A percentile compares a stretch with the other conserved stretches of the same genome.
Conservation (phyloP, 2,797 vertebrate genomes). For the Anguilla obscura region DNA sequence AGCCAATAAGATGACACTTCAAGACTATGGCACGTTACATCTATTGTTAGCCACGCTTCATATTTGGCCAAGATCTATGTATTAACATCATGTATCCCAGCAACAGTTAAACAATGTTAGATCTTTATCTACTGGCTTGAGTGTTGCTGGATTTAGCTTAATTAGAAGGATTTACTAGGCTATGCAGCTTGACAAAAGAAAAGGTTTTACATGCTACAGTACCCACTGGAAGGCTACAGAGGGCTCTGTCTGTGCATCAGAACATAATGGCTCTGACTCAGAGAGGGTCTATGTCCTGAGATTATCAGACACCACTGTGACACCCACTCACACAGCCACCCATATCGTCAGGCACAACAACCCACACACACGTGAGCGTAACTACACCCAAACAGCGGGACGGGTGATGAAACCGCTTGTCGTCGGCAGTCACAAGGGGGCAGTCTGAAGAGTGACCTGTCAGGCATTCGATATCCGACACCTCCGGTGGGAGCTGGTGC, state of each 20-base stretch:
- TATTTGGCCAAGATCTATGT: slow-evolving; percentile 3
- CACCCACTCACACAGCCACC: not conserved
- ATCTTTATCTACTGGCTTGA: slow-evolving; percentile 10
- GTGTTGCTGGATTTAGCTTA: not conserved
- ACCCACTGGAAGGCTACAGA: not conserved
- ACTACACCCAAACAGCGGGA: not conserved
- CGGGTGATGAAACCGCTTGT: not conserved
- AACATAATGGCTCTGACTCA: slow-evolving; percentile 40
- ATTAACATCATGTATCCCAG: slow-evolving; percentile 14
- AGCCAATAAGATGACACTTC: not conserved
- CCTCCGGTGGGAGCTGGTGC: not conserved
- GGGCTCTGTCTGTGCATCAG: not conserved
- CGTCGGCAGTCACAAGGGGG: not conserved
- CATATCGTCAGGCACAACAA: not conserved
- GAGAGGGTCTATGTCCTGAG: slow-evolving; percentile 33
- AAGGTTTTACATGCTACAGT: not conserved
- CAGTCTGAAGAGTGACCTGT: slow-evolving; percentile 12
- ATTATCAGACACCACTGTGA: slow-evolving; percentile 4
- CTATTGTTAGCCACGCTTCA: not conserved
- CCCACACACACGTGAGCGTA: slow-evolving; percentile 3
- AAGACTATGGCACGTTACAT: not conserved
- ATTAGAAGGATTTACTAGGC: not conserved
- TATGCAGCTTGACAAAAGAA: not conserved
- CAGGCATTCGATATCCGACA: not conserved
- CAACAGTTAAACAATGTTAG: not conserved